These are phyloP conservation scores for Diogma glabrata DNA, from an alignment of 2,888 invertebrate species.

Conservation along the genomic window DNA sequence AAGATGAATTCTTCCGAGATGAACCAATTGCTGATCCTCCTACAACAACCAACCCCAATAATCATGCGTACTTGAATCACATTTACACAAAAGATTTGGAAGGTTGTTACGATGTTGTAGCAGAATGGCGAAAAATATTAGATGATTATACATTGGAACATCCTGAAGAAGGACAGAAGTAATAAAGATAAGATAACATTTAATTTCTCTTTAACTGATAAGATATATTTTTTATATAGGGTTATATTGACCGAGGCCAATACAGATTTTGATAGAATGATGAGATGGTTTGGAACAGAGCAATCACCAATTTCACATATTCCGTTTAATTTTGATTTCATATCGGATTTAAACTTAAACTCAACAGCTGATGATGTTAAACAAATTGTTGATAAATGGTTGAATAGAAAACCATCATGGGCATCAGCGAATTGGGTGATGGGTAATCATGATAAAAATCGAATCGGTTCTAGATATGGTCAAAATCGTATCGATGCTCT, in stretches of 20 bases:
- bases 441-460: constrained; percentile 66
- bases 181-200: no score
- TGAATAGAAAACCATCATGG: constrained; percentile 47
- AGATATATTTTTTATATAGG: no score
- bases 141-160: constrained; percentile 41
- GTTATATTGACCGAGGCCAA: constrained; percentile 72
- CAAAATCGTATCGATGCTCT: constrained; percentile 60
- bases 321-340: constrained; percentile 70
- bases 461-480: constrained; percentile 59
- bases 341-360: constrained; percentile 43
- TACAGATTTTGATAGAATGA: constrained; percentile 43
- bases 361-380: constrained; percentile 51
- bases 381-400: constrained; percentile 49
- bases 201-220: no score
- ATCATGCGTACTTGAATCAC: constrained; percentile 46
- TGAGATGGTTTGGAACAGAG: constrained; percentile 50
- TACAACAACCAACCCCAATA: constrained; percentile 36
- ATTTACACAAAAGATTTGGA: constrained; percentile 47
- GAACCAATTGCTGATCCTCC: constrained; percentile 39
- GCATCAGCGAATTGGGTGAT: constrained; percentile 64
- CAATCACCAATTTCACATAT: constrained; percentile 49
- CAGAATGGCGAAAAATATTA: constrained; percentile 49
- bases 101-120: constrained; percentile 43
- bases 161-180: constrained; percentile 32
- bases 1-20: constrained; percentile 40